These are phyloP conservation scores for Ceratoteleas bidentatus DNA, from an alignment of 1,140 invertebrate genomes.

Conservation along the genomic window DNA sequence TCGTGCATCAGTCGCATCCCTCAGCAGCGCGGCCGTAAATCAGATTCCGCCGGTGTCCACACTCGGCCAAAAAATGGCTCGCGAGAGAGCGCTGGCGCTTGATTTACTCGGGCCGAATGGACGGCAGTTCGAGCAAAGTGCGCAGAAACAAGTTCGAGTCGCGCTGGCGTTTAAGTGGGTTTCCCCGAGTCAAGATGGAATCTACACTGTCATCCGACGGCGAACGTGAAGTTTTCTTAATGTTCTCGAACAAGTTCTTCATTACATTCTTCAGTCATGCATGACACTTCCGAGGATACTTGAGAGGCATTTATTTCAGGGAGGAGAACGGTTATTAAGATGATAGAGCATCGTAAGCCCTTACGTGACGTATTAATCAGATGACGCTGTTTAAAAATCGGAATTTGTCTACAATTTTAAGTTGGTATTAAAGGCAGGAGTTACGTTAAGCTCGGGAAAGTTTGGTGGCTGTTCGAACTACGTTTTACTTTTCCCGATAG, in stretches of 20 bases:
- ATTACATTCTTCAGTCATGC: background rate
- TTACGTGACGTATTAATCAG: no score
- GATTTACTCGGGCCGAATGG: background rate
- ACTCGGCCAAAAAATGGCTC: background rate
- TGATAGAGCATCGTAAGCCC: no score
- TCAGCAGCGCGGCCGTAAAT: background rate
- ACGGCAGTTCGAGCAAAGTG: background rate
- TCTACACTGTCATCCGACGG: background rate
- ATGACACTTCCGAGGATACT: background rate
- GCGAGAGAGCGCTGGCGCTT: background rate
- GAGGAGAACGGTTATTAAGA: background rate
- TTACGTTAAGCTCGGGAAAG: no score
- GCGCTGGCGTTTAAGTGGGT: background rate
- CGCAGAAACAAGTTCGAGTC: background rate
- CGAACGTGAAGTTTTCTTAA: background rate
- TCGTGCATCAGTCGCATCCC: slow-evolving; percentile 29
- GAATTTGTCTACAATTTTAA: no score
- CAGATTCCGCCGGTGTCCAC: background rate
- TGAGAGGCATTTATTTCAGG: background rate
- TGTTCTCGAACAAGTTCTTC: background rate
- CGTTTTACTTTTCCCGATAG: no score
- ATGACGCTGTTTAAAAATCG: no score
- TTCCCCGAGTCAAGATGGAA: background rate
- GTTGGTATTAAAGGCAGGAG: no score
- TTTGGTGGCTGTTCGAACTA: no score